These are phyloP conservation scores for Synergus laeviventris DNA, from an alignment of 2,888 invertebrate species.

Conservation along the genomic window DNA sequence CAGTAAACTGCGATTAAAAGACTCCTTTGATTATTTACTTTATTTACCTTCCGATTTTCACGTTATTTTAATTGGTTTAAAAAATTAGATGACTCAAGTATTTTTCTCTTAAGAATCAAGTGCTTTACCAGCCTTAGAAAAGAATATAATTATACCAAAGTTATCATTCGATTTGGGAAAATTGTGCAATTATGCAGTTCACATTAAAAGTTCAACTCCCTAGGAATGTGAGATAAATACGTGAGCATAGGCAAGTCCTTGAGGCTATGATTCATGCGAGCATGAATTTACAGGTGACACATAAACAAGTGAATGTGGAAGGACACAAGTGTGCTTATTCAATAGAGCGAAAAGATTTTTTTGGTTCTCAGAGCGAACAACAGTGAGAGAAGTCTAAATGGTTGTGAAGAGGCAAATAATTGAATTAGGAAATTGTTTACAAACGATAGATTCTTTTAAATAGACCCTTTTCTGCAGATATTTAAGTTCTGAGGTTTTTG, in stretches of 20 bases:
- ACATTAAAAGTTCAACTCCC: too few species aligned
- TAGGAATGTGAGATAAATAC: background rate
- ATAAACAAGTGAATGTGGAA: constrained; percentile 7
- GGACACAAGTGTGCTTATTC: background rate
- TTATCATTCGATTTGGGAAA: too few species aligned
- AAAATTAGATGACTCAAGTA: background rate
- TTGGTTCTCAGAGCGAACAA: background rate
- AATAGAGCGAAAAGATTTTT: background rate
- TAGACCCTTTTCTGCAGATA: background rate
- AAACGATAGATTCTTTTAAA: too few species aligned
- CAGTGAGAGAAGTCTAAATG: background rate
- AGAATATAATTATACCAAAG: too few species aligned
- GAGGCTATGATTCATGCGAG: background rate
- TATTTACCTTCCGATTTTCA: background rate
- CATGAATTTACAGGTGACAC: background rate
- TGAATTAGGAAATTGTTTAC: too few species aligned
- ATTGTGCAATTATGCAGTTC: too few species aligned
- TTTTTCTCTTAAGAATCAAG: background rate
- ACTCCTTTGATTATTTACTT: background rate
- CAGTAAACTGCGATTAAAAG: background rate
- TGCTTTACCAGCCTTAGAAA: too few species aligned
- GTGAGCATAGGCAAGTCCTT: background rate
- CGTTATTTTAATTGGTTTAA: background rate
- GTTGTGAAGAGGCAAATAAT: too few species aligned
- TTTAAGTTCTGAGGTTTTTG: background rate